phyloP scores from a whole-genome alignment of 2,888 invertebrate genomes.

The Elaeidobius kamerunicus region DNA sequence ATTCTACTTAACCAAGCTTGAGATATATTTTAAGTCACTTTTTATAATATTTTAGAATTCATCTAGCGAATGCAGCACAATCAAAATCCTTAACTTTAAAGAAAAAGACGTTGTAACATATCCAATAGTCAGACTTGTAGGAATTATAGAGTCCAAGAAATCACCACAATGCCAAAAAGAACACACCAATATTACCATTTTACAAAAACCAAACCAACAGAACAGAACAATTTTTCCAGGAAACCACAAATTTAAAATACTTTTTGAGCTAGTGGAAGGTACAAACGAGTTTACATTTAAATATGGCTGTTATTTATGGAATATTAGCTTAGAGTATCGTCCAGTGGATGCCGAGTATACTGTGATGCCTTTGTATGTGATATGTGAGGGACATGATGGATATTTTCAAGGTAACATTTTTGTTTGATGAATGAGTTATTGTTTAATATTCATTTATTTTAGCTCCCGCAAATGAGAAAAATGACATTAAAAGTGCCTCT shows the following conservation, averaged over 20 bases:
- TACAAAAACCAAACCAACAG: slow-evolving; percentile 16
- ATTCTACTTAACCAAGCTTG: too few species aligned
- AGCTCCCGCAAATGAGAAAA: slow-evolving; percentile 38
- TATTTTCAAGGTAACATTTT: slow-evolving; percentile 58
- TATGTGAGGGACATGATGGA: slow-evolving; percentile 77
- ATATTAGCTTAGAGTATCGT: slow-evolving; percentile 56
- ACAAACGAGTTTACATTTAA: slow-evolving; percentile 61
- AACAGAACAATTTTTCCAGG: slow-evolving; percentile 40
- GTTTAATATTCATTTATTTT: slow-evolving; percentile 9
- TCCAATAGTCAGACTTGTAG: slow-evolving; percentile 37
- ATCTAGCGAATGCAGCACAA: background rate
- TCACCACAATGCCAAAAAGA: slow-evolving; percentile 28
- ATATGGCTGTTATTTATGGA: slow-evolving; percentile 52
- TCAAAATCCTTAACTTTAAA: slow-evolving; percentile 35
- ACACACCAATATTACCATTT: slow-evolving; percentile 1
- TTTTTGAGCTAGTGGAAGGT: slow-evolving; percentile 62
- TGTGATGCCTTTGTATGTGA: slow-evolving; percentile 79
- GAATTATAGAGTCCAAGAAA: slow-evolving; percentile 30
- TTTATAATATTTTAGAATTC: slow-evolving; percentile 17
- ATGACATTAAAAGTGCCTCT: slow-evolving; percentile 68
- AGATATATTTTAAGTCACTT: too few species aligned
- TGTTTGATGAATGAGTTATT: too few species aligned
- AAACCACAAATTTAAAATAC: slow-evolving; percentile 58
- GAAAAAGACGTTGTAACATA: slow-evolving; percentile 35
- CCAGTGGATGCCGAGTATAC: slow-evolving; percentile 58